Conservation (phyloP, 2,888 invertebrate genomes). For the Chloroclystis v-ata region DNA sequence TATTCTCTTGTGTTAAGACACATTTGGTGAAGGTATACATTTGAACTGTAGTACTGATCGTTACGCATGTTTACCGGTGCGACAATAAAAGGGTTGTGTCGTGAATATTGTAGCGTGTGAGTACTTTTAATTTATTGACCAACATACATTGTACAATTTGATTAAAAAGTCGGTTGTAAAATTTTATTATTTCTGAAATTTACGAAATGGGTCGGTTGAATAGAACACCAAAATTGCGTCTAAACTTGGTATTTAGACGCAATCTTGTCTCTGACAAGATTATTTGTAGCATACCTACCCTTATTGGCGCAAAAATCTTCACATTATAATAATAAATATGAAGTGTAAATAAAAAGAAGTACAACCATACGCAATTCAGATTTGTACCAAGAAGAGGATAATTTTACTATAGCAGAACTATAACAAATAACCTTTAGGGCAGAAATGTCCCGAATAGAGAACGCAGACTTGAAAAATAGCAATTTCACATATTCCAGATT, state of each 20-base stretch:
- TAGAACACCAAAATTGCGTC: not conserved
- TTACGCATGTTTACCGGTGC: conserved; percentile 20
- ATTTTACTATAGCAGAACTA: too few relatives aligned
- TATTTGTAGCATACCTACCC: too few relatives aligned
- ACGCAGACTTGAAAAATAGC: too few relatives aligned
- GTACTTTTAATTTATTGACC: conserved; percentile 26
- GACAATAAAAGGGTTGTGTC: conserved; percentile 28
- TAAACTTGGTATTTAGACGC: not conserved
- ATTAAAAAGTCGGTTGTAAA: conserved; percentile 19
- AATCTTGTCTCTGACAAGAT: too few relatives aligned
- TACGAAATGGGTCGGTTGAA: not conserved
- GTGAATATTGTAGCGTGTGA: conserved; percentile 25
- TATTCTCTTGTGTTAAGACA: conserved; percentile 5
- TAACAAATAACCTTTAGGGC: too few relatives aligned
- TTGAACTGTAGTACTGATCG: conserved; percentile 11
- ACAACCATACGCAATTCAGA: too few relatives aligned
- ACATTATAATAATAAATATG: too few relatives aligned
- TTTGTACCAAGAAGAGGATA: too few relatives aligned
- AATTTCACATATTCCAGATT: too few relatives aligned
- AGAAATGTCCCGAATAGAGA: too few relatives aligned
- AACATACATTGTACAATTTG: conserved; percentile 18
- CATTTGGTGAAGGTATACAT: conserved; percentile 3
- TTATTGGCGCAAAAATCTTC: too few relatives aligned
- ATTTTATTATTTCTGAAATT: conserved; percentile 1
- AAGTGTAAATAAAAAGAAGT: too few relatives aligned